Evolutionary conservation across 1,140 invertebrate genomes (phyloP), one percentile per base, ranked within the genome.

Genomic region (Gryllus bimaculatus): DNA sequence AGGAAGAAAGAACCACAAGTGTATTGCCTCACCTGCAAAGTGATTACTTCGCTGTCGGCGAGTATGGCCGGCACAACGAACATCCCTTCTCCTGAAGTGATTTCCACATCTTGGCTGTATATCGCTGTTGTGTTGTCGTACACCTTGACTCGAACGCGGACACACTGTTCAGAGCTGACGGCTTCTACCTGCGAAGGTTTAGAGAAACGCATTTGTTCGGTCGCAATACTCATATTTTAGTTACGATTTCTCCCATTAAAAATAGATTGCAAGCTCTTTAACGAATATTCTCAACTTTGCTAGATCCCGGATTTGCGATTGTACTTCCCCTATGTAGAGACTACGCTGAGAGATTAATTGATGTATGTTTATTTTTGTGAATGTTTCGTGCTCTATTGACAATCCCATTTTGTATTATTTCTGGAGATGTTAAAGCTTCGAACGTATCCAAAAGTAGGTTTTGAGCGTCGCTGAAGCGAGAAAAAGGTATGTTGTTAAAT

Each of bases 51-150:
- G 79, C 89, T 89, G 82, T 91, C 90, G 1, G 90, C 89, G 82
- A 91, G 84, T 8, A 91, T 89, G 15, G 90, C 90, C 0, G 90
- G 90, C 0, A 91, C 90, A 0, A 90, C 86, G 82, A 91, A 91
- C 8, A 88, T 89, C 7, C 90, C 90, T 83, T 90, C 90, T 0
- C 90, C 89, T 26, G 88, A 88, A 0, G 89, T 86, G 84, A 91
- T 90, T 83, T 91, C 90, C 21, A 91, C 90, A 81, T 91, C 90
- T 83, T 91, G 90, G 81, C 90, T 91, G 84, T 91, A 91, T 81
- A 91, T 91, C 49, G 90, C 89, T 7, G 90, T 91, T 18, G 88
- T 88, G 83, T 90, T 89, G 81, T 91, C 90, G 81, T 90, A 90
- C 8, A 91, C 87, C 84, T 90, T 90, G 0, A 91, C 90, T 3